Base-by-base conservation (phyloP, 2,888 invertebrate species). In the Platycheirus albimanus region DNA sequence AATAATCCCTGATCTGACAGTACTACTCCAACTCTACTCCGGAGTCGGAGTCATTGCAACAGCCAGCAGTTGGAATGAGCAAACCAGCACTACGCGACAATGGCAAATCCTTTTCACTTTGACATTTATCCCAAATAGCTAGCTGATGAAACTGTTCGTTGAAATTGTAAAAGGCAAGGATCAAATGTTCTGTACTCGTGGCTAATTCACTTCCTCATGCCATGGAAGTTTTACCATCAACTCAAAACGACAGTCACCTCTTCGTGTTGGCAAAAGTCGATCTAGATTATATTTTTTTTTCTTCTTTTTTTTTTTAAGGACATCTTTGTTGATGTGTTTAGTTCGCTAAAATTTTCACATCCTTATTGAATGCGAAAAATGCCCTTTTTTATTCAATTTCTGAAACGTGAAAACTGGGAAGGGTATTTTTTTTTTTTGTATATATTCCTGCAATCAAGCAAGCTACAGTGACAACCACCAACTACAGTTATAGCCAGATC, bases 41-140 rank as follows among this genome's bases (percentile, higher is more conserved):
- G 5, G 28, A 5, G 8, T 10, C 11, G n/a, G 15, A 41, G 43
- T 36, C 28, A 67, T 56, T 4, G n/a, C n/a, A 36, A 33, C n/a
- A n/a, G n/a, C 19, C 19, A 19, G 17, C n/a, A 52, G 8, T 58
- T 58, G 20, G 10, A 13, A 24, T 28, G 11, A 11, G 19, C 38
- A 10, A 51, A 28, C 17, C 6, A 30, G 17, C 1, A 28, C 28
- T 1, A 52, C 45, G 45, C 30, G 11, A 58, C 69, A 67, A 78
- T 72, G 67, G 69, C 77, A 83, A 83, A 83, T 78, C 83, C 83
- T 83, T 83, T 83, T 83, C 83, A 83, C 56, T 83, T 83, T 83
- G 83, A 83, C 83, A 83, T 83, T 83, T 83, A 83, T 83, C 83
- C 83, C 78, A 74, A 78, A 83, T 83, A 78, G 83, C 72, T 83